Percentiles rank a stretch among this genome's conserved stretches.
phyloP scores from a whole-genome alignment of 2,797 vertebrate species.

The Buphagus erythrorhynchus region DNA sequence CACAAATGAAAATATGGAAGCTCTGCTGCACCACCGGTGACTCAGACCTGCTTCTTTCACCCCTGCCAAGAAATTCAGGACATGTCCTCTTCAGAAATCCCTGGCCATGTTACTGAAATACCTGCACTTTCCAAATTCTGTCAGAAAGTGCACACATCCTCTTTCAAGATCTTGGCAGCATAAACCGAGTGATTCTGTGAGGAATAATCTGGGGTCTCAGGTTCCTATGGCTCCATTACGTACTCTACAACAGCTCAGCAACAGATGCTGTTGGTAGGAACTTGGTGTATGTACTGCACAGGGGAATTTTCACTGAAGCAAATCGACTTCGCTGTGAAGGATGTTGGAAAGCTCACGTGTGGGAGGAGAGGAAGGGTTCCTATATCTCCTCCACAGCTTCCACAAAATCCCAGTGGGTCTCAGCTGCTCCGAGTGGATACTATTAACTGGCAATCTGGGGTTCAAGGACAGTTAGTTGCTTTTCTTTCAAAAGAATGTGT shows the following conservation, averaged over 20 bases:
- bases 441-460: not conserved
- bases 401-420: not conserved
- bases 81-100: not conserved
- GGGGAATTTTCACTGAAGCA: not conserved
- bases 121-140: not conserved
- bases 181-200: not conserved
- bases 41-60: not conserved
- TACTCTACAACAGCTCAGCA: not conserved
- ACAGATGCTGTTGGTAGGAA: not conserved
- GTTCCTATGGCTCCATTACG: not conserved
- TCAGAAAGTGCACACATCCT: not conserved
- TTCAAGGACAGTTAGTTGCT: not conserved
- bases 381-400: not conserved
- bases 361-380: not conserved
- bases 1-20: not conserved
- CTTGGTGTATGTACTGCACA: rapidly evolving
- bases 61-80: not conserved
- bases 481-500: not conserved
- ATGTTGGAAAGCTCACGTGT: not conserved
- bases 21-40: not conserved
- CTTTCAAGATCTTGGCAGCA: not conserved
- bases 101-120: not conserved
- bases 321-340: not conserved
- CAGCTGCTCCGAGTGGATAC: not conserved
- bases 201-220: not conserved